These are phyloP conservation scores for Heliconius hermathena DNA, from an alignment of 1,140 invertebrate genomes.

Conservation along the genomic window DNA sequence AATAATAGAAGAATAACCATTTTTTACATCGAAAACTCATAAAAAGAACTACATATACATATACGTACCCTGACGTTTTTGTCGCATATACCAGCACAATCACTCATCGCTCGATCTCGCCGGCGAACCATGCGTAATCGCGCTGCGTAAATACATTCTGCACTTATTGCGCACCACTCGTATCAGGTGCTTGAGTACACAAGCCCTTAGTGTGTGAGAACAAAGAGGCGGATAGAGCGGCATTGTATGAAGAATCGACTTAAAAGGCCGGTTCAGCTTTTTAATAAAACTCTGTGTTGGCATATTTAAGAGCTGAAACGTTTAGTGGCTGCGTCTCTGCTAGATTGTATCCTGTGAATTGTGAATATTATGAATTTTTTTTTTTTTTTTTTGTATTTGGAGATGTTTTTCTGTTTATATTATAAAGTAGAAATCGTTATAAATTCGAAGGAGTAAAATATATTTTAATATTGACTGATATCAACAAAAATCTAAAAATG, in stretches of 20 bases:
- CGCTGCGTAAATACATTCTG: slow-evolving; percentile 69
- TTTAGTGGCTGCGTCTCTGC: slow-evolving; percentile 31
- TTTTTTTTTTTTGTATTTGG: not conserved
- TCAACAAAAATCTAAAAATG: not conserved
- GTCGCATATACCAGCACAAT: slow-evolving; percentile 32
- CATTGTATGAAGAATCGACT: slow-evolving; percentile 60
- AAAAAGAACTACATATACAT: slow-evolving; percentile 12
- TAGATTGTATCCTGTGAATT: not conserved
- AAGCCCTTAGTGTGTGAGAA: slow-evolving; percentile 58
- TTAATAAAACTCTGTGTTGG: slow-evolving; percentile 54
- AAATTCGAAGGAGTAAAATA: not conserved
- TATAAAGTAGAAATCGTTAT: not conserved
- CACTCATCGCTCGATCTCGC: slow-evolving; percentile 42
- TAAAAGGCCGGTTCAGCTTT: slow-evolving; percentile 55
- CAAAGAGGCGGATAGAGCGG: slow-evolving; percentile 61
- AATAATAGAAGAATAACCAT: not conserved
- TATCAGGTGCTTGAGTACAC: slow-evolving; percentile 63
- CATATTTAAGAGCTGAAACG: slow-evolving; percentile 44
- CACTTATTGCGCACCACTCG: slow-evolving; percentile 66
- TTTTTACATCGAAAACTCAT: slow-evolving; percentile 23
- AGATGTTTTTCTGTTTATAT: not conserved
- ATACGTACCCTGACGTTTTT: slow-evolving; percentile 30
- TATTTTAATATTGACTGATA: not conserved
- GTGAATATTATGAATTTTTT: not conserved
- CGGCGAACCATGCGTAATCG: slow-evolving; percentile 60